Evolutionary conservation across 2,113 vertebrate species (phyloP), one percentile per base, ranked within the genome.

Genomic region (Malurus elegans): DNA sequence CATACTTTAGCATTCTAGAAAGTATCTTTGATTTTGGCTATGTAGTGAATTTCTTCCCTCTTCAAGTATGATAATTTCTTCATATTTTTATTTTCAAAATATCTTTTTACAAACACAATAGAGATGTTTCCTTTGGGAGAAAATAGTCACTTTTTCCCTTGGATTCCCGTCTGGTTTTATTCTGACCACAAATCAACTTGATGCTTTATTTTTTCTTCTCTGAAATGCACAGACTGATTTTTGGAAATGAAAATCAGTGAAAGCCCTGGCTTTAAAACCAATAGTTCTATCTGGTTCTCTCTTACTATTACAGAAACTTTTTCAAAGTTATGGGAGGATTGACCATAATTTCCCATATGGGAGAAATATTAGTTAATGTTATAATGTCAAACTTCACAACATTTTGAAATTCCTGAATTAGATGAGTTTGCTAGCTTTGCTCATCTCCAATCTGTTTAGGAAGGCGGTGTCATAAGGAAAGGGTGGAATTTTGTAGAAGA

Each of bases 311-410:
- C 34, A 44, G 21, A 71, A 10, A 12, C 12, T 79, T 89, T 65
- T 75, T 53, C 29, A 72, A 45, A 66, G 67, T 1, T 7, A 18
- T 32, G 13, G 0, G 1, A 0, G 2, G 7, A 19, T 86, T 31
- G 7, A 38, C 60, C 9, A 17, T 76, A 19, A 60, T 53, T 87
- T 92, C 9, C n/a, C 16, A 3, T 65, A 24, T 61, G n/a, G n/a
- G 18, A 73, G 24, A 87, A 62, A 72, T 69, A 23, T 19, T 26
- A 58, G 45, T 28, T 60, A 56, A 45, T 70, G 65, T 40, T 57
- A 4, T 73, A 47, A 53, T 78, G n/a, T 47, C n/a, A 73, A 64
- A 42, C 50, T 84, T 72, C 18, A 47, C 54, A 36, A 19, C 40
- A 40, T 48, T 73, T 61, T 69, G 45, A 70, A 86, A 82, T 78